Percentiles rank a stretch among this genome's conserved stretches.
These are phyloP conservation scores for Lithobates sylvaticus DNA, from an alignment of 2,797 vertebrate genomes.

Conservation along the genomic window DNA sequence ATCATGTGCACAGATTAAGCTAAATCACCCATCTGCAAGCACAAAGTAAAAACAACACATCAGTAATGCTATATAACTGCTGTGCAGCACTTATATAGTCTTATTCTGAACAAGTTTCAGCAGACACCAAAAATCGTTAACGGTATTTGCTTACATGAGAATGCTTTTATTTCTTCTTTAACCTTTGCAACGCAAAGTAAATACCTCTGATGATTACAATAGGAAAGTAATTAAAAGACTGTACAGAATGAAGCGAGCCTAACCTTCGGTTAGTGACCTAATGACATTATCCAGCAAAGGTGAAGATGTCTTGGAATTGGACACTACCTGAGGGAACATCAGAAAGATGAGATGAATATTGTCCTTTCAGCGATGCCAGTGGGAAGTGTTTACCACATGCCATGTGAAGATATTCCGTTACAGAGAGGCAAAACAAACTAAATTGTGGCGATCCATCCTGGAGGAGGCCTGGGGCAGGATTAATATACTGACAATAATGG, in stretches of 20 bases:
- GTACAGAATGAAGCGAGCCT: neutral
- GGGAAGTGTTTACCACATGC: slow-evolving; percentile 33
- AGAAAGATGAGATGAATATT: slow-evolving; percentile 36
- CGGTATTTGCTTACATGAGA: neutral
- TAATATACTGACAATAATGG: slow-evolving; percentile 59
- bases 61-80: too few relatives aligned
- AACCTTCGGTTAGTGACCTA: neutral
- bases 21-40: too few relatives aligned
- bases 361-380: slow-evolving; percentile 12
- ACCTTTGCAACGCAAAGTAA: neutral
- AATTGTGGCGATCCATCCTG: slow-evolving; percentile 58
- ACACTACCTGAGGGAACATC: neutral
- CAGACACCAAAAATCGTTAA: neutral
- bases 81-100: too few relatives aligned
- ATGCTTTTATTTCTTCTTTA: neutral
- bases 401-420: slow-evolving; percentile 21
- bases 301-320: neutral
- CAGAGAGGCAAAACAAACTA: slow-evolving; percentile 27
- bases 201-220: neutral
- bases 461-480: slow-evolving; percentile 41
- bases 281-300: neutral
- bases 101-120: too few relatives aligned
- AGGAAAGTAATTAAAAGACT: neutral
- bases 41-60: too few relatives aligned
- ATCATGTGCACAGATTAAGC: too few relatives aligned